Evolutionary conservation across 2,888 invertebrate genomes (phyloP).

Genomic region (Pherbina coryleti): DNA sequence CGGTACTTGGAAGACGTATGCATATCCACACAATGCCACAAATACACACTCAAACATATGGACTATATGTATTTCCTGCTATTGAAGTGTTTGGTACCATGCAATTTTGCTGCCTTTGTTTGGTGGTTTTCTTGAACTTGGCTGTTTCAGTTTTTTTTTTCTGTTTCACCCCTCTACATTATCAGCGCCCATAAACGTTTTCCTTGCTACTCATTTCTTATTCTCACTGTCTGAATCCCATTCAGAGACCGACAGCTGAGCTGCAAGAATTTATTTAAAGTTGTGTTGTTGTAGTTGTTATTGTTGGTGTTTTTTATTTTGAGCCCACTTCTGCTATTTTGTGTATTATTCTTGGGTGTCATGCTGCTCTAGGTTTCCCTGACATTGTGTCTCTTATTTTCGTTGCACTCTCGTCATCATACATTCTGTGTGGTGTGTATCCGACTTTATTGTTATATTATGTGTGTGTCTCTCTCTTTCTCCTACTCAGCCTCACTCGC

Average conservation of each 20-base stretch:
- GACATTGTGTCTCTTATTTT: slow-evolving; percentile 28
- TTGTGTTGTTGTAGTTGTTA: neutral
- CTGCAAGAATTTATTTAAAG: neutral
- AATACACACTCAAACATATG: neutral
- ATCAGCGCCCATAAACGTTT: neutral
- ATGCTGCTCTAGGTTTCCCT: slow-evolving; percentile 21
- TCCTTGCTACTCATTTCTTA: neutral
- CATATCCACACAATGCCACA: neutral
- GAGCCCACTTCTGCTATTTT: neutral
- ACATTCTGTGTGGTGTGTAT: neutral
- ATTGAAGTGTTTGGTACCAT: slow-evolving; percentile 27
- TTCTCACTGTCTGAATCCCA: neutral
- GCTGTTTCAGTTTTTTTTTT: neutral
- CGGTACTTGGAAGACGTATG: slow-evolving; percentile 15
- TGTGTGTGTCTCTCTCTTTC: neutral
- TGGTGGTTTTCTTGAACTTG: slow-evolving; percentile 37
- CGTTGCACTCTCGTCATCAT: neutral
- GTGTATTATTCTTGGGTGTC: neutral
- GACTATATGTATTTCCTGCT: neutral
- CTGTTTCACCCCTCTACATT: neutral
- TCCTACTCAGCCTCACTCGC: neutral
- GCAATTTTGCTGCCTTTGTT: slow-evolving; percentile 3
- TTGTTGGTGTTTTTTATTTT: neutral
- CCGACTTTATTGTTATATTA: neutral
- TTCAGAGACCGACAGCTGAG: neutral